Percentiles rank a stretch among this genome's conserved stretches.
Evolutionary conservation across 2,888 invertebrate species (phyloP).

Genomic region (Andrena bicolor): DNA sequence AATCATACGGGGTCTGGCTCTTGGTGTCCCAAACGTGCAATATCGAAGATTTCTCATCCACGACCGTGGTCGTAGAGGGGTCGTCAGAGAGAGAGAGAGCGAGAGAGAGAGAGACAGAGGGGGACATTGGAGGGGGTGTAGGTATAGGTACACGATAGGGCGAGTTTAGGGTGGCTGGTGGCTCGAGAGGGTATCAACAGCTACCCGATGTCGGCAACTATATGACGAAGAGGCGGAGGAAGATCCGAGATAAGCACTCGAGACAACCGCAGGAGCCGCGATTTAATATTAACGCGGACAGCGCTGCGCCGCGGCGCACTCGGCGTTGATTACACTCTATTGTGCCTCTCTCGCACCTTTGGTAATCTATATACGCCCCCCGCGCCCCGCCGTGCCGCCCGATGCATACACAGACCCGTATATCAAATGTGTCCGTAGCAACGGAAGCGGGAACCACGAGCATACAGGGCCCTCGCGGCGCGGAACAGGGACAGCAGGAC

Average conservation of each 20-base stretch:
- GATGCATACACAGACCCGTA: constrained; percentile 78
- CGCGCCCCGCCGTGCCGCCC: constrained; percentile 54
- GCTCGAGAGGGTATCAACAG: constrained; percentile 57
- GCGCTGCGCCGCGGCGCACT: constrained; percentile 65
- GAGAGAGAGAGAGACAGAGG: neutral
- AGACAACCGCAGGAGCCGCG: constrained; percentile 78
- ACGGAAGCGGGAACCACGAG: constrained; percentile 72
- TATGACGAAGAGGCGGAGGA: constrained; percentile 67
- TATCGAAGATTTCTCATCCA: constrained; percentile 70
- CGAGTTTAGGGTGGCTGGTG: constrained; percentile 46
- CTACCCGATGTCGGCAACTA: constrained; percentile 63
- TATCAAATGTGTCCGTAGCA: constrained; percentile 80
- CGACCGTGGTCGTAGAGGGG: neutral
- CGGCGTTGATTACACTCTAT: constrained; percentile 81
- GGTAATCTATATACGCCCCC: constrained; percentile 76
- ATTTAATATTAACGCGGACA: constrained; percentile 79
- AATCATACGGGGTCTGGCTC: constrained; percentile 62
- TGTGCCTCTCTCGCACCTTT: constrained; percentile 78
- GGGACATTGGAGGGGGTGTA: neutral
- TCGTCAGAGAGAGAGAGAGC: neutral
- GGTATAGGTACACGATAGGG: constrained; percentile 46
- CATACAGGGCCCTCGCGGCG: constrained; percentile 37
- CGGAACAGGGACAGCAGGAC: constrained; percentile 10
- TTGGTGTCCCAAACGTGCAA: constrained; percentile 62
- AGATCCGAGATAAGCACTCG: constrained; percentile 76